A percentile compares a stretch with the other conserved stretches of the same genome.
phyloP scores from a whole-genome alignment of 2,797 vertebrate species.

The Gallirallus australis region DNA sequence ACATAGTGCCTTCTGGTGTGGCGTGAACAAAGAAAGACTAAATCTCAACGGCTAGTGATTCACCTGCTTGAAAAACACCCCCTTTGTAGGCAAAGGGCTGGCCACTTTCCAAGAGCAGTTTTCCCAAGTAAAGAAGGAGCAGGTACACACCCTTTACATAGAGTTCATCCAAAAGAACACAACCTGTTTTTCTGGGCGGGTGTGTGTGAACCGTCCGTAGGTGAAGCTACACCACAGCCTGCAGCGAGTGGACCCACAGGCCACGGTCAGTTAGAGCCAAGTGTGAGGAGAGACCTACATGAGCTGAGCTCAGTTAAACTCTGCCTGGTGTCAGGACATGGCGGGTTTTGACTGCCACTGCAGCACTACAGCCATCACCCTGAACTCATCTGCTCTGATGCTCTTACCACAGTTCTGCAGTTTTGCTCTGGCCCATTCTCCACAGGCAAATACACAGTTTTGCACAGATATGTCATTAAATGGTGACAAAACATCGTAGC shows the following conservation, averaged over 20 bases:
- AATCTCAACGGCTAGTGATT: background rate
- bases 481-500: background rate
- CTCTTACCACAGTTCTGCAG: background rate
- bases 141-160: background rate
- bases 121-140: background rate
- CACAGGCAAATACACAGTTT: background rate
- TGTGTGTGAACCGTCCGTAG: background rate
- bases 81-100: background rate
- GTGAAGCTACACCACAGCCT: background rate
- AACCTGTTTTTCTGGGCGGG: rapidly evolving
- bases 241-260: background rate
- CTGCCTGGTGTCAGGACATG: background rate
- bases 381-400: background rate
- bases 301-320: background rate
- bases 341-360: background rate
- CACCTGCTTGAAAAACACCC: background rate
- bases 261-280: background rate
- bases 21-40: background rate
- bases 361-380: rapidly evolving
- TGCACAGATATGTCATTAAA: background rate
- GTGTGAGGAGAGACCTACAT: background rate
- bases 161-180: background rate
- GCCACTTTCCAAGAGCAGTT: background rate
- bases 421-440: background rate
- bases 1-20: background rate